These are phyloP conservation scores for Sorex maritimensis DNA, from an alignment of 2,797 vertebrate genomes.

Conservation along the genomic window DNA sequence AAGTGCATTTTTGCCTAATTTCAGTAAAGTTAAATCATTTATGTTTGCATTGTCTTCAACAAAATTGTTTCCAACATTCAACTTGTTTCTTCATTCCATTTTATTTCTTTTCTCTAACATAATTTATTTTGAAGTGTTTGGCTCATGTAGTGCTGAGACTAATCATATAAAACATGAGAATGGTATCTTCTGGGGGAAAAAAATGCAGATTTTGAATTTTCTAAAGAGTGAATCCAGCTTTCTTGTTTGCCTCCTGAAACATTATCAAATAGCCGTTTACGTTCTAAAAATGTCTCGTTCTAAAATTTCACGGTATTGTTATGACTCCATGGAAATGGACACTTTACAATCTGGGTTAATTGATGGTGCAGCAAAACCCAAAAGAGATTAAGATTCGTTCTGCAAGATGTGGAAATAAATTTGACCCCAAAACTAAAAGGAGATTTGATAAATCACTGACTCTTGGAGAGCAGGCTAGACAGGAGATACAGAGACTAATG, in stretches of 20 bases:
- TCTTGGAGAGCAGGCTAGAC: background rate
- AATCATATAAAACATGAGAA: conserved; percentile 4
- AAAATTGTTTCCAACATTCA: conserved; percentile 48
- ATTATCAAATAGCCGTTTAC: background rate
- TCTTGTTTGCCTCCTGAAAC: conserved; percentile 18
- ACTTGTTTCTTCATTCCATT: conserved; percentile 56
- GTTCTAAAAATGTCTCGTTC: background rate
- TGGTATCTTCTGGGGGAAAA: background rate
- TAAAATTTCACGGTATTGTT: background rate
- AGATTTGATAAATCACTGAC: conserved; percentile 6
- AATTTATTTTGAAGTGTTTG: conserved; percentile 63
- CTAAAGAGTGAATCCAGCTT: conserved; percentile 34
- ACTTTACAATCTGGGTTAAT: background rate
- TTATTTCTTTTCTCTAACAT: conserved; percentile 33
- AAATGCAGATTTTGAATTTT: conserved; percentile 32
- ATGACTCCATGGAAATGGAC: conserved; percentile 33
- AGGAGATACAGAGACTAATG: background rate
- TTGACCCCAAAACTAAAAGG: background rate
- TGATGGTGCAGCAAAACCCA: background rate
- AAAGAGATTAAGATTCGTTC: background rate
- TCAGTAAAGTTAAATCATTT: conserved; percentile 63
- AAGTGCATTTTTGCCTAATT: conserved; percentile 47
- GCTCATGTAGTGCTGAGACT: background rate
- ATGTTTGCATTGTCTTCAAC: conserved; percentile 61
- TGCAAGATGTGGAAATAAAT: conserved; percentile 34